These are phyloP conservation scores for Macropis europaea DNA, from an alignment of 2,888 invertebrate genomes.

Conservation along the genomic window DNA sequence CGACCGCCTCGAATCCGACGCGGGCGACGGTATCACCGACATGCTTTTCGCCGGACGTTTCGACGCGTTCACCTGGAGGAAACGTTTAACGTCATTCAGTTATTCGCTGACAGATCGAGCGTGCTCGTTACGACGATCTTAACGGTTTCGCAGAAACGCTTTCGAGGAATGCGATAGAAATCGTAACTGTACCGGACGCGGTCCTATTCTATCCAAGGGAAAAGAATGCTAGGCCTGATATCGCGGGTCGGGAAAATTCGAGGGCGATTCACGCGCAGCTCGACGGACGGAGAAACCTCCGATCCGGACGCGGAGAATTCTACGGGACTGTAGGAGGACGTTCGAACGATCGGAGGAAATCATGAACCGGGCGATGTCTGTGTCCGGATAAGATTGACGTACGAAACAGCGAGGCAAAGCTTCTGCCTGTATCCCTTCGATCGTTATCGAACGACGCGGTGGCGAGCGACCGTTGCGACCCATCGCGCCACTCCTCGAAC, in stretches of 20 bases:
- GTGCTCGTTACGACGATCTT: conserved; percentile 2
- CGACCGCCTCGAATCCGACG: neutral
- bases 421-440: neutral
- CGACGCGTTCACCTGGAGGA: conserved; percentile 10
- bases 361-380: no score
- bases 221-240: no score
- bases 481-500: conserved; percentile 49
- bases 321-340: no score
- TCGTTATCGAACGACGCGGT: conserved; percentile 6
- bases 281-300: neutral
- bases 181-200: conserved; percentile 19
- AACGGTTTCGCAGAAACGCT: conserved; percentile 32
- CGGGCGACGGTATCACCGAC: neutral
- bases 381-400: no score
- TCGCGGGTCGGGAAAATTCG: neutral
- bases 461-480: conserved; percentile 10
- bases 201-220: neutral
- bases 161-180: conserved; percentile 29
- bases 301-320: no score
- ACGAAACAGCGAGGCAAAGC: no score
- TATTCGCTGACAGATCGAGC: neutral
- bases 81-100: neutral
- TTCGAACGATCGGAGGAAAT: no score
- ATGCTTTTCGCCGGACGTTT: neutral
- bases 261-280: neutral